phyloP scores from a whole-genome alignment of 2,113 vertebrate genomes.

The Oreocharis arfaki region DNA sequence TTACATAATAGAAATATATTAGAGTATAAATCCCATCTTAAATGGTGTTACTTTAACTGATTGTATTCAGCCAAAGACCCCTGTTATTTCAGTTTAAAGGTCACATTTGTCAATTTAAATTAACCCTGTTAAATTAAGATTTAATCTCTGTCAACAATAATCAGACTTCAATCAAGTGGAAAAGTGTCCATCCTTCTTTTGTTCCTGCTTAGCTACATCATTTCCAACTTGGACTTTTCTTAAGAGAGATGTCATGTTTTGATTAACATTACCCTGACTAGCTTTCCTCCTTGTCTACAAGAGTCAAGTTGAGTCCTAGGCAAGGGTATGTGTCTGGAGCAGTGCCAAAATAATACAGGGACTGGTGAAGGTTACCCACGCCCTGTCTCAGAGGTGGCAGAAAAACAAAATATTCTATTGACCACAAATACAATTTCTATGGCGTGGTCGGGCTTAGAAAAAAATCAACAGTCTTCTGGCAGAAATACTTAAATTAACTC shows the following conservation, averaged over 20 bases:
- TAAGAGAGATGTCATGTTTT: background rate
- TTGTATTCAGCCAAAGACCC: background rate
- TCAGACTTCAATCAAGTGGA: background rate
- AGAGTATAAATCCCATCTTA: background rate
- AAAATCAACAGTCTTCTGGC: background rate
- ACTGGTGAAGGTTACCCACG: background rate
- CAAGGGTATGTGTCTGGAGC: background rate
- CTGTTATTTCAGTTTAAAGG: conserved; percentile 2
- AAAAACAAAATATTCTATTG: background rate
- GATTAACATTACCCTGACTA: background rate
- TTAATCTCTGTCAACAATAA: conserved; percentile 15
- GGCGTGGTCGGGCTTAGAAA: background rate
- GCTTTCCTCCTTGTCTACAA: background rate
- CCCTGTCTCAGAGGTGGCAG: background rate
- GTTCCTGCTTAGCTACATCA: background rate
- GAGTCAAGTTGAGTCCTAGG: background rate
- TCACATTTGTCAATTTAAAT: conserved; percentile 41
- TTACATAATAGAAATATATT: background rate
- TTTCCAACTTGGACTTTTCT: background rate
- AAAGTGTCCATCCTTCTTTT: background rate
- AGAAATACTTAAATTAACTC: background rate
- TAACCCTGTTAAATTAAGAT: conserved; percentile 18
- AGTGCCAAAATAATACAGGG: background rate
- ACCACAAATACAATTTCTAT: background rate
- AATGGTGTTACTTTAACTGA: background rate